Base-by-base conservation (phyloP, 2,797 vertebrate genomes). In the Enteromius fasciolatus region DNA sequence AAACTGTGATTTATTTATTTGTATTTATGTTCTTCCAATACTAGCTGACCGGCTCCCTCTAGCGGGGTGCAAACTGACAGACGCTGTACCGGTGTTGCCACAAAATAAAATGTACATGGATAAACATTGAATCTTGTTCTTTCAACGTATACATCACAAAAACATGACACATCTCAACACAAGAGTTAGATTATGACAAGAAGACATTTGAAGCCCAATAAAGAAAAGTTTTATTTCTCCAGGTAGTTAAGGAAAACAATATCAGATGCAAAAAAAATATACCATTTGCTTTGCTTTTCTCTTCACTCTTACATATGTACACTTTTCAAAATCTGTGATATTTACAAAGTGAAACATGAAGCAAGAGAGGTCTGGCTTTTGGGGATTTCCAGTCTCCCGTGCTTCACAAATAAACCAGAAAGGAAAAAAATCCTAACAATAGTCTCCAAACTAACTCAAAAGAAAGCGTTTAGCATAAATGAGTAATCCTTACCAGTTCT, bases 231-330 rank as follows among this genome's bases (percentile, higher is more conserved):
- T 89, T 94, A 95, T 95, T 95, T 94, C 90, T 94, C 90, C 93
- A 93, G 92, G 94, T 95, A 92, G 88, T 94, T 94, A 94, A 95
- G 94, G 93, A 94, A 94, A 95, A 95, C 92, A 92, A 94, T 93
- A 94, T 94, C 91, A 90, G 91, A 94, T 93, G 93, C 94, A 41
- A 41, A 41, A 94, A 95, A 95, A 70, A 80, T 95, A 95, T 95
- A 95, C 92, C 93, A 91, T 95, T 94, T 94, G 92, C 92, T 94
- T 91, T 92, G 92, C 93, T 91, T 82, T 92, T 93, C 91, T 94
- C 90, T 94, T 94, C 89, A 91, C 93, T 93, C 94, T 94, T 91
- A 94, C 92, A 94, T 95, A 95, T 95, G 91, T 96, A 96, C 94
- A 96, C 91, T 93, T 92, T 90, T 93, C 89, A 88, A 93, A 94